These are phyloP conservation scores for Apogon talboti DNA, from an alignment of 2,797 vertebrate species.

Conservation along the genomic window DNA sequence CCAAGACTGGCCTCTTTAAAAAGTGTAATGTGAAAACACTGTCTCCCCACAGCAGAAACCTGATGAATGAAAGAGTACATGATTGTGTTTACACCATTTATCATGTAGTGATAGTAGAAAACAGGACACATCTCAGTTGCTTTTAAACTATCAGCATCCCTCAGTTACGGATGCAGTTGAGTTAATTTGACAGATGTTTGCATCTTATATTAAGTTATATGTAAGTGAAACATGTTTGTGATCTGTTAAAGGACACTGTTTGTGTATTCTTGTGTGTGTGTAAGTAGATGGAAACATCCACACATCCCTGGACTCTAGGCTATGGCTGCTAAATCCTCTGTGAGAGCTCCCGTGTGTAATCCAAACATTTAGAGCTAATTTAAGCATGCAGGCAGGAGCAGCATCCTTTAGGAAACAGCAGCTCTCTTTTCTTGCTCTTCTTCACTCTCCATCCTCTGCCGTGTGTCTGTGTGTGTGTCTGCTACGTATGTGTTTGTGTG, in stretches of 20 bases:
- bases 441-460: constrained; percentile 42
- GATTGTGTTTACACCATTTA: constrained; percentile 31
- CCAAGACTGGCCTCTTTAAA: constrained; percentile 59
- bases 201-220: constrained; percentile 35
- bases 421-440: constrained; percentile 50
- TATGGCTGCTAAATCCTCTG: constrained; percentile 81
- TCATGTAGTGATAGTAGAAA: constrained; percentile 17
- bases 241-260: constrained; percentile 34
- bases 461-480: constrained; percentile 28
- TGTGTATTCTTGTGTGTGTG: constrained; percentile 11
- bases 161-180: constrained; percentile 21
- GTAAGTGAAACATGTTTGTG: constrained; percentile 55
- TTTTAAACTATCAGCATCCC: constrained; percentile 24
- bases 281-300: constrained; percentile 76
- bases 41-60: constrained; percentile 37
- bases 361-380: constrained; percentile 88
- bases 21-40: constrained; percentile 52
- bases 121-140: constrained; percentile 9
- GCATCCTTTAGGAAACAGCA: constrained; percentile 84
- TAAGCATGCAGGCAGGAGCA: constrained; percentile 83
- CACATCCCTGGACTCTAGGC: constrained; percentile 78
- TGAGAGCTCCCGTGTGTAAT: constrained; percentile 85
- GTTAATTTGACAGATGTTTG: constrained; percentile 23
- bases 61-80: constrained; percentile 55
- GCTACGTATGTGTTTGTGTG: constrained; percentile 51